Base-by-base conservation (phyloP, 2,888 invertebrate species). In the Lepidochrysops patricia region DNA sequence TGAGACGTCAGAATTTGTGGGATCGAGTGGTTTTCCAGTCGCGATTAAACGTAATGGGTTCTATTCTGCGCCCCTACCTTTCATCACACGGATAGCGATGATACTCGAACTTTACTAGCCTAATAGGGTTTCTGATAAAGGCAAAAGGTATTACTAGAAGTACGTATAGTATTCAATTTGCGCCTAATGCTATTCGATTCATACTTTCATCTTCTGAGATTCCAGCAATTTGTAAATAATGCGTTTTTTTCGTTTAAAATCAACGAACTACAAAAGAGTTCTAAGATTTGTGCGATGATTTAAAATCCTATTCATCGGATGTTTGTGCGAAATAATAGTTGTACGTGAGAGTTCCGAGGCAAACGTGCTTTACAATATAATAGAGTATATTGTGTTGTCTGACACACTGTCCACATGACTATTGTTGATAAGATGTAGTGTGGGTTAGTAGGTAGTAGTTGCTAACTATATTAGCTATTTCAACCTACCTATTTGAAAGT, bases 1-100 rank as follows among this genome's bases (percentile, higher is more conserved):
- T 63, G 67, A 72, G 72, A 69, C 67, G 69, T 64, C 61, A 61
- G 64, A 67, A 65, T 66, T 61, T 61, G 58, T 63, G 63, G 62
- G 66, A 64, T 66, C 58, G 58, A 62, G 60, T 60, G 48, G 57
- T 60, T 52, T 37, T 56, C 52, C 58, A 67, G 65, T 67, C 63
- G 65, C 58, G 49, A 64, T 63, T 48, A n/a, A 25, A 50, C 50
- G 49, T 58, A 50, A 50, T 58, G 34, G 25, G 19, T 58, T 49
- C 32, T 49, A 25, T 50, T 58, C 25, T 49, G 2, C n/a, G 43
- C 37, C 37, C 25, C 34, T 48, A 58, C 56, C 49, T 57, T 62
- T 29, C 52, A 54, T 54, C 29, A 52, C 19, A 49, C 23, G 52
- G 37, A n/a, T 37, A 27, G 27, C 15, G 15, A 54, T 54, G 54